Base-by-base conservation (phyloP, 2,113 vertebrate species). In the Toxostoma redivivum region DNA sequence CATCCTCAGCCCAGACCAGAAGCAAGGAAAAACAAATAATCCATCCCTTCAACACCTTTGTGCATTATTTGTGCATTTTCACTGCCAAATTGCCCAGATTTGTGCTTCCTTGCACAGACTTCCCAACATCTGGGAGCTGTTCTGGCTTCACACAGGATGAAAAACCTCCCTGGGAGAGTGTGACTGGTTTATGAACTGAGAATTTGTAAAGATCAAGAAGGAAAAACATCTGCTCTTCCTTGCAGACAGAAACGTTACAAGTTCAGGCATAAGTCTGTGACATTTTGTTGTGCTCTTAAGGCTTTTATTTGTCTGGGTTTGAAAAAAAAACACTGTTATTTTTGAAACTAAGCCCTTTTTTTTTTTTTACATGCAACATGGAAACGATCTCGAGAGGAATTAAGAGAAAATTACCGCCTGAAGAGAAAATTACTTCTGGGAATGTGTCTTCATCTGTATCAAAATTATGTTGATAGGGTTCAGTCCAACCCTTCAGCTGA, bases 61-160 rank as follows among this genome's bases (percentile, higher is more conserved):
- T 47, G 37, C 27, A 51, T 51, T 51, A 51, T 51, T 51, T 28
- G 50, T 51, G 50, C 30, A 4, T 51, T 40, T 33, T 17, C 62
- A 40, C 44, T 37, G 28, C 1, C 0, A 65, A 37, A 14, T 5
- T 88, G 12, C 24, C 28, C 1, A 2, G 6, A 5, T 62, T 57
- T 71, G 15, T 5, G 2, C 23, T 82, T 88, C 48, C 48, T 76
- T 7, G 1, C 1, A 1, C 38, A 85, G 56, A 30, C 23, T 74
- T 91, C 23, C 56, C 1, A 1, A 12, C 0, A 1, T 69, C 10
- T 67, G 48, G 22, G 62, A 69, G 19, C 31, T 51, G n/a, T 64
- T 24, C 48, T 64, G 33, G 61, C 18, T 35, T 7, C 0, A 0
- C 15, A 40, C 88, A 57, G 9, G 45, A 13, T 64, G 20, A 38